Evolutionary conservation across 2,797 vertebrate species (phyloP), one percentile per base, ranked within the genome.

Genomic region (Hydrocynus forskahlii): DNA sequence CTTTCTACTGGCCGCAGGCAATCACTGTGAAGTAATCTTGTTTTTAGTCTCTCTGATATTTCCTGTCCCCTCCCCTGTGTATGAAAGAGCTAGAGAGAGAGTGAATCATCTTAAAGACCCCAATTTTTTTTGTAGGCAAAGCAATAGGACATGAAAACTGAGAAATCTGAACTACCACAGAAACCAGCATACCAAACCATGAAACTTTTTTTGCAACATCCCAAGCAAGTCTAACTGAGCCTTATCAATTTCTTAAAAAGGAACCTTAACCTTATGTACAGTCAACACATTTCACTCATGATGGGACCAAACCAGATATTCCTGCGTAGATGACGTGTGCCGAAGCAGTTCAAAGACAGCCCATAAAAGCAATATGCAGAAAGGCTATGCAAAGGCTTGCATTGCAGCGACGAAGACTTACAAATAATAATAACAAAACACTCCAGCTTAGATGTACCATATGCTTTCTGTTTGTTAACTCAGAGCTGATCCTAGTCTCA

Each of bases 11-110:
- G 89, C 87, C 87, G 88, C 87, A 89, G 88, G 69, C 81, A 87
- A 92, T 90, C 94, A 95, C 94, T 95, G 94, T 95, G 94, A 95
- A 94, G 86, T 92, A 86, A 76, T 83, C 63, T 85, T 86, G 87
- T 83, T 81, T 76, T 75, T 75, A 76, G 60, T 85, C 59, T 85
- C 59, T 6, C 16, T 54, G 72, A 73, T 29, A 55, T 85, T 85
- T 76, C 54, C 79, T 75, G 81, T 75, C 82, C 84, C 48, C 67
- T 75, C 81, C 84, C 48, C 67, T 69, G 2, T 78, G 81, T 79
- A 83, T 88, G 79, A 29, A 13, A 55, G 54, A 17, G 21, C 3
- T 38, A 17, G 40, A 50, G 76, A 23, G 63, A 17, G 9, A 13
- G 48, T 80, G 23, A 19, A 1, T 25, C 79, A 84, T 81, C 68